These are phyloP conservation scores for Coptodon rendalli DNA, from an alignment of 2,113 vertebrate species.

Conservation along the genomic window DNA sequence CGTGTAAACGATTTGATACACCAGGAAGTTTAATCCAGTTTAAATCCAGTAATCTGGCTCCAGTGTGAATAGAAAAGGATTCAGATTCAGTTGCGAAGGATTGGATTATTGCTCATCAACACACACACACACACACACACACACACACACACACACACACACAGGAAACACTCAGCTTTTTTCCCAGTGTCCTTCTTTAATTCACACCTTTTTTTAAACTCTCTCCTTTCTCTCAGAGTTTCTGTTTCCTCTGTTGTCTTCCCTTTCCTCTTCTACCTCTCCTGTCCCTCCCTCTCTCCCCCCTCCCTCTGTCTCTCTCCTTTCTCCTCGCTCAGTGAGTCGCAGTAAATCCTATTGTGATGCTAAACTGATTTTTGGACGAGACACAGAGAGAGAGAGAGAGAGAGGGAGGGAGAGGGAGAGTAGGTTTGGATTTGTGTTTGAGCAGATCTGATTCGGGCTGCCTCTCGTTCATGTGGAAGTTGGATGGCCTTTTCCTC, in stretches of 20 bases:
- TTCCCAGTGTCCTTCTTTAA: neutral
- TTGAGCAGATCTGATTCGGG: neutral
- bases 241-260: neutral
- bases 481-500: neutral
- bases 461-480: neutral
- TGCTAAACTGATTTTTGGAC: slow-evolving; percentile 80
- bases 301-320: neutral
- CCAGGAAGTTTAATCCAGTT: neutral
- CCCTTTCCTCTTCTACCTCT: neutral
- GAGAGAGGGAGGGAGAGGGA: slow-evolving; percentile 62
- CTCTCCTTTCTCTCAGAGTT: neutral
- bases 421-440: slow-evolving; percentile 24
- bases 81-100: neutral
- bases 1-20: neutral
- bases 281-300: neutral
- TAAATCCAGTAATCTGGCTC: neutral
- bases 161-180: neutral
- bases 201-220: neutral
- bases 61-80: neutral
- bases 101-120: neutral
- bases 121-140: neutral
- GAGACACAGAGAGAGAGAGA: slow-evolving; percentile 72
- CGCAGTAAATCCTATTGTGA: slow-evolving; percentile 87
- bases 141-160: neutral
- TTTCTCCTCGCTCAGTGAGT: slow-evolving; percentile 81